Conservation (phyloP, 1,140 invertebrate species). For the Sitodiplosis mosellana region DNA sequence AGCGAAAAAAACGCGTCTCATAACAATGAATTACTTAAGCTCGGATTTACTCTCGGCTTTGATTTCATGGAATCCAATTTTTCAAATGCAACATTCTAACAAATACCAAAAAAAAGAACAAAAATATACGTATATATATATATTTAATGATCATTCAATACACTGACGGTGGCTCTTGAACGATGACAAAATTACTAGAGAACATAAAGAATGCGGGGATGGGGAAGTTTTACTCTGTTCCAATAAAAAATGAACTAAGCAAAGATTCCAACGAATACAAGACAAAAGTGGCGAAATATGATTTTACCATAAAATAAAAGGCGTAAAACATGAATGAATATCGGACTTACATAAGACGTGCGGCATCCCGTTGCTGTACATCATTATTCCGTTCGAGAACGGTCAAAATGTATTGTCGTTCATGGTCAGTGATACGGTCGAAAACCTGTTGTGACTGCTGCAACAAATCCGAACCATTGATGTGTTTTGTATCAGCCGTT, state of each 20-base stretch:
- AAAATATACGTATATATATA: background rate
- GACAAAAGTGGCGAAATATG: too few species aligned
- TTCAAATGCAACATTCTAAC: too few species aligned
- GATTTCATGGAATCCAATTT: too few species aligned
- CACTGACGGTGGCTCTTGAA: background rate
- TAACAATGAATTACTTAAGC: too few species aligned
- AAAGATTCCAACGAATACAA: too few species aligned
- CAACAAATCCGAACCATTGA: slow-evolving; percentile 17
- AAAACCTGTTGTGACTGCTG: slow-evolving; percentile 20
- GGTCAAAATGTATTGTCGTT: slow-evolving; percentile 24
- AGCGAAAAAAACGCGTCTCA: background rate
- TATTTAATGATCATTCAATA: background rate
- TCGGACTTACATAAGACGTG: slow-evolving; percentile 22
- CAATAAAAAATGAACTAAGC: too few species aligned
- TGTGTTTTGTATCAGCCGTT: too few species aligned
- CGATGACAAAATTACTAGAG: too few species aligned
- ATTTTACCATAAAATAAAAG: background rate
- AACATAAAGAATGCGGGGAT: too few species aligned
- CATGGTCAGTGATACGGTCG: slow-evolving; percentile 23
- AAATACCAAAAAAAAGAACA: background rate
- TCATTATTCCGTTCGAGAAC: slow-evolving; percentile 23
- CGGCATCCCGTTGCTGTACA: slow-evolving; percentile 22
- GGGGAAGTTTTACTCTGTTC: too few species aligned
- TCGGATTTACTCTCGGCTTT: too few species aligned
- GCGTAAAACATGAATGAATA: background rate